phyloP scores from a whole-genome alignment of 2,888 invertebrate species.

The Noctua comes region DNA sequence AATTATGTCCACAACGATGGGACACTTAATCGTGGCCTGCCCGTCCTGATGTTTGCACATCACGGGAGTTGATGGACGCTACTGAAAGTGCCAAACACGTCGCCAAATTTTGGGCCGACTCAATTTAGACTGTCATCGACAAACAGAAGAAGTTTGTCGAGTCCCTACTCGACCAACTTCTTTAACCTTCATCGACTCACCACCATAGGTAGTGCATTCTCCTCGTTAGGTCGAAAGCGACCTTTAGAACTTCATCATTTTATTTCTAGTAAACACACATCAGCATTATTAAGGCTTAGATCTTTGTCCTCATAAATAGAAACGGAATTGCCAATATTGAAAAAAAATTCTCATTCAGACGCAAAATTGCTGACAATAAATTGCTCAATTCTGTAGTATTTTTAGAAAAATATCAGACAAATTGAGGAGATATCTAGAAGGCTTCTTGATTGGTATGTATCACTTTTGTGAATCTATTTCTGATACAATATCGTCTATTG shows the following conservation, averaged over 20 bases:
- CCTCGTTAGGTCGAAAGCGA: no score
- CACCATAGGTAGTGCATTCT: no score
- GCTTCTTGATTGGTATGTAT: neutral
- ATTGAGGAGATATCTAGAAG: neutral
- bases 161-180: neutral
- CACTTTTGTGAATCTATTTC: neutral
- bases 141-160: no score
- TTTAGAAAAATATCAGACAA: neutral
- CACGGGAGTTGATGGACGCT: neutral
- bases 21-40: no score
- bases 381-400: neutral
- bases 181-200: neutral
- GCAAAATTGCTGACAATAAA: neutral
- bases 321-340: neutral
- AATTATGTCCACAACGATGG: no score
- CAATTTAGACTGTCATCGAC: neutral
- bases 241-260: neutral
- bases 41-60: neutral
- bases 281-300: neutral
- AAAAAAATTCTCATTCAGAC: neutral
- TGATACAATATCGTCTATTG: neutral
- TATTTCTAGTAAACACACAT: neutral
- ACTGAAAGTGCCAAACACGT: neutral
- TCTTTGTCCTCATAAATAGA: neutral
- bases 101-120: neutral